Evolutionary conservation across 2,113 vertebrate species (phyloP), one percentile per base, ranked within the genome.

Genomic region (Vidua macroura): DNA sequence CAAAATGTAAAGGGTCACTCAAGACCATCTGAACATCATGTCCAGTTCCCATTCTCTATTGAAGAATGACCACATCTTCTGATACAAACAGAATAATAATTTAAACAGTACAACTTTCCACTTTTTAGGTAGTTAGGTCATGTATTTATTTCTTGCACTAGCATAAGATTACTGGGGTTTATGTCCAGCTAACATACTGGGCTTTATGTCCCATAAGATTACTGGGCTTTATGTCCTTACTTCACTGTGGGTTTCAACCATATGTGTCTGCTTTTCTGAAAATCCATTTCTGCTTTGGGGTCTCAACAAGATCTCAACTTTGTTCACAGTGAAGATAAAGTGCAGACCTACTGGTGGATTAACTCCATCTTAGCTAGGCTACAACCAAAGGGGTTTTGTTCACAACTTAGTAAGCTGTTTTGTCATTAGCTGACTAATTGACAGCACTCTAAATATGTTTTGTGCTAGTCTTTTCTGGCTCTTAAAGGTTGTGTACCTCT

Each of bases 11-110:
- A 72, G 64, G 49, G 66, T 94, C 48, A 8, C 88, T 93, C 51
- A 96, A 96, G 89, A 94, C 74, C 92, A 94, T 83, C 72, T 96
- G 90, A 91, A 90, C 56, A 84, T 90, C 48, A 13, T 90, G 83
- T 91, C 72, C 81, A 95, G 58, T 96, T 96, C 83, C 84, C 48
- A 41, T n/a, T 52, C 70, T 69, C 37, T 90, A 10, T 41, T 51
- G 35, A 84, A 80, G 37, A 51, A 81, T 87, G 93, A 96, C 60
- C 72, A 94, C 52, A 41, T 85, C 63, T 95, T 96, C 88, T 84
- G 67, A 86, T 79, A 92, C 37, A 94, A 91, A 91, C 37, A 68
- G 35, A 78, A 95, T 83, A 94, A 92, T 76, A 94, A 93, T 94
- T 97, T 79, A 86, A 97, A 88, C 82, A 96, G 77, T 66, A 88